A percentile compares a stretch with the other conserved stretches of the same genome.
Evolutionary conservation across 2,797 vertebrate genomes (phyloP).

Genomic region (Eulemur mongoz): DNA sequence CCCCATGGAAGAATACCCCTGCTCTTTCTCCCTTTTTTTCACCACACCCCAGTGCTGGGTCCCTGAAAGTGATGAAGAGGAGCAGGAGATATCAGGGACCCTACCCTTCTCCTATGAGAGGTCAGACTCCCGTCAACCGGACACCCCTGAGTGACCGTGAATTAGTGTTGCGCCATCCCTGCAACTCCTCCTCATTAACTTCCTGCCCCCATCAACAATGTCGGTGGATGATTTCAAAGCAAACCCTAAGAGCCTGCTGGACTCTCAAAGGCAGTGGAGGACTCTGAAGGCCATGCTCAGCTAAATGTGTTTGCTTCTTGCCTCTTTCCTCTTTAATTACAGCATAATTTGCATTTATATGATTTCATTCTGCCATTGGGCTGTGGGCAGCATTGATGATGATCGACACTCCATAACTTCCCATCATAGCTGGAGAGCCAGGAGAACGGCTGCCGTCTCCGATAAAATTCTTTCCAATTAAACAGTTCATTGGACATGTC

Average conservation of each 20-base stretch:
- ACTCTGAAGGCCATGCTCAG: constrained; percentile 44
- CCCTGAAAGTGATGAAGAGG: neutral
- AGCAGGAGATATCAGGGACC: neutral
- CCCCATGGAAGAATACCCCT: neutral
- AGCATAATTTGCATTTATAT: constrained; percentile 76
- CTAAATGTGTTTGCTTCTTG: constrained; percentile 58
- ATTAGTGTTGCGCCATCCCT: fast-evolving
- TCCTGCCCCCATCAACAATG: neutral
- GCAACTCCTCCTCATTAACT: neutral
- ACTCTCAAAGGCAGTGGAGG: constrained; percentile 18
- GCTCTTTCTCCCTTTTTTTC: neutral
- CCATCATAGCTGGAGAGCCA: constrained; percentile 45
- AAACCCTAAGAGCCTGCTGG: neutral
- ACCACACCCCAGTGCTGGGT: neutral
- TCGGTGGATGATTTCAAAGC: neutral
- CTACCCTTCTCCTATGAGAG: neutral
- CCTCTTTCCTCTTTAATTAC: constrained; percentile 73
- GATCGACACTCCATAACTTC: constrained; percentile 54
- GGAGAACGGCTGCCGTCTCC: neutral
- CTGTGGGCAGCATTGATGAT: constrained; percentile 23
- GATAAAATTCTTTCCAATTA: constrained; percentile 77
- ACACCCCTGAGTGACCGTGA: neutral
- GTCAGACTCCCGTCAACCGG: neutral
- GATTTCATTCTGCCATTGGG: constrained; percentile 53
- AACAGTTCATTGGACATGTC: constrained; percentile 76